Conservation (phyloP, 2,888 invertebrate species). For the Campoplex nolae region DNA sequence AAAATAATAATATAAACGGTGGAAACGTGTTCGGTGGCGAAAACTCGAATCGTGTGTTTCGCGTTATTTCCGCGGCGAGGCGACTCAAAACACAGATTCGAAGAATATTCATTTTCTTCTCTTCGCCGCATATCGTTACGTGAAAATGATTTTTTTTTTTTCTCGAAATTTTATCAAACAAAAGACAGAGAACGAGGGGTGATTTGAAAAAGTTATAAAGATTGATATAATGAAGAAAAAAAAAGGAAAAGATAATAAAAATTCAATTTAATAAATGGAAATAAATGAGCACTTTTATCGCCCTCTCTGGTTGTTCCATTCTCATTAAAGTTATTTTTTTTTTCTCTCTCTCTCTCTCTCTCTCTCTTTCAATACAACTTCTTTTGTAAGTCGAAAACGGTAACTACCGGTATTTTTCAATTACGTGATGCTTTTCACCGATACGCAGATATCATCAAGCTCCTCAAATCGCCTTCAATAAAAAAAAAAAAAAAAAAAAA, state of each 20-base stretch:
- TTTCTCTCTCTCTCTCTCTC: not conserved
- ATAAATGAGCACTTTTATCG: not conserved
- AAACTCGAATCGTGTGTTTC: not conserved
- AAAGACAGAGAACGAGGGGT: not conserved
- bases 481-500: not conserved
- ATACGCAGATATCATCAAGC: conserved; percentile 9
- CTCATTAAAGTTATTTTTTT: too few relatives aligned
- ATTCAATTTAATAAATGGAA: conserved; percentile 26
- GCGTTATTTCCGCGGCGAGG: not conserved
- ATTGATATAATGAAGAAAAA: too few relatives aligned
- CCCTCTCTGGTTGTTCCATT: not conserved
- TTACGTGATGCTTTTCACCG: not conserved
- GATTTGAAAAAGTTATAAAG: not conserved
- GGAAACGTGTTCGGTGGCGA: conserved; percentile 27
- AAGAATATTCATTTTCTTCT: not conserved
- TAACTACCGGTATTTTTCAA: not conserved
- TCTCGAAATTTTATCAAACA: not conserved
- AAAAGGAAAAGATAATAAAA: not conserved
- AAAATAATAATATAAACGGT: conserved; percentile 6
- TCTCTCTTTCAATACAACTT: not conserved
- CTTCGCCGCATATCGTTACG: not conserved
- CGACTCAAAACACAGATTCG: not conserved
- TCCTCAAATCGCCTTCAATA: too few relatives aligned
- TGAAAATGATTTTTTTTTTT: not conserved
- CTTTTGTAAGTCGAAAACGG: not conserved